Evolutionary conservation across 2,113 vertebrate genomes (phyloP).

Genomic region (Tympanuchus pallidicinctus): DNA sequence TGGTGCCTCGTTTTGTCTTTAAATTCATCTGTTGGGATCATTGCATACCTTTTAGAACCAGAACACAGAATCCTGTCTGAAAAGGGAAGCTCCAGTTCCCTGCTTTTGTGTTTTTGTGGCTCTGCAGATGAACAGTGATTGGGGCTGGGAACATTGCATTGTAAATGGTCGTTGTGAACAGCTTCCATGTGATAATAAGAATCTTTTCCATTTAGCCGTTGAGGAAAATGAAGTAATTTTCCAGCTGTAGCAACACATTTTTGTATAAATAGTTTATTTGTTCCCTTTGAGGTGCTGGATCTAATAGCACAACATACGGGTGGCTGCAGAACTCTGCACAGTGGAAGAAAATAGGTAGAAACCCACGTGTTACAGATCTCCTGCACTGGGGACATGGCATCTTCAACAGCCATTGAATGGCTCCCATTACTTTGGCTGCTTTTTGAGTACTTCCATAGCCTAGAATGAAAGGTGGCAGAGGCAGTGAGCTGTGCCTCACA

Average conservation of each 20-base stretch:
- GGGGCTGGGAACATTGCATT: background rate
- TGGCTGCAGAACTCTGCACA: background rate
- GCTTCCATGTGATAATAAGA: background rate
- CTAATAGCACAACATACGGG: background rate
- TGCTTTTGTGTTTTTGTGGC: background rate
- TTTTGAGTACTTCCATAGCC: background rate
- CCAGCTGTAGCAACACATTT: background rate
- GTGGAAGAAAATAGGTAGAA: background rate
- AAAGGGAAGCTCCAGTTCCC: background rate
- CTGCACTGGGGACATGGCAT: background rate
- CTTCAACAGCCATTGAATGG: background rate
- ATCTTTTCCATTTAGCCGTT: background rate
- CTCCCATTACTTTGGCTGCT: background rate
- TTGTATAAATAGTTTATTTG: background rate
- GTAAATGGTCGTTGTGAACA: background rate
- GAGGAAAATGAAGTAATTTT: background rate
- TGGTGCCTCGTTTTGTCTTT: slow-evolving; percentile 60
- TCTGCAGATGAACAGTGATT: background rate
- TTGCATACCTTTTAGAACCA: background rate
- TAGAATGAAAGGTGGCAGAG: rapidly evolving
- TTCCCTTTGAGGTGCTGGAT: background rate
- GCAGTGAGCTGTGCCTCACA: background rate
- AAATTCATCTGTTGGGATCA: background rate
- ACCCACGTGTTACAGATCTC: rapidly evolving
- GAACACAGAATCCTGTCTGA: background rate